These are phyloP conservation scores for Blennius ocellaris DNA, from an alignment of 2,113 vertebrate genomes.

Conservation along the genomic window DNA sequence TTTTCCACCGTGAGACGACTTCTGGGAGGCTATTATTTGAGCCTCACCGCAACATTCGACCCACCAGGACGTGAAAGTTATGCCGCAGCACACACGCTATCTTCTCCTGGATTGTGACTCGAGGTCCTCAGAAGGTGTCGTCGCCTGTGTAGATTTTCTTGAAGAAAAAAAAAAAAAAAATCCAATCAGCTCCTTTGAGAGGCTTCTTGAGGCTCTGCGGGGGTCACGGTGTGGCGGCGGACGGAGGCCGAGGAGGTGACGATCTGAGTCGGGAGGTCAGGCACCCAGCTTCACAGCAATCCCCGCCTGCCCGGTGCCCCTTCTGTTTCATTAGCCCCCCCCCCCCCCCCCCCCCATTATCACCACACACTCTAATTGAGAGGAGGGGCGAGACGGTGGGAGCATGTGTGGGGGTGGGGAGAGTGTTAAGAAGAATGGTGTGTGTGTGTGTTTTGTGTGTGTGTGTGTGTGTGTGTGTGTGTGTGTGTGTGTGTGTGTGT, in stretches of 20 bases:
- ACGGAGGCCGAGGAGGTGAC: constrained; percentile 41
- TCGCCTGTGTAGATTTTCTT: not conserved
- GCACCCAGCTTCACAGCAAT: constrained; percentile 55
- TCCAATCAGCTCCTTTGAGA: constrained; percentile 48
- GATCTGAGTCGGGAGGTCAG: constrained; percentile 56
- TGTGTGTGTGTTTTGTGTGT: constrained; percentile 9
- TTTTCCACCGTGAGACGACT: constrained; percentile 6
- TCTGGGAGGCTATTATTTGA: not conserved
- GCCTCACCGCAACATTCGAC: constrained; percentile 37
- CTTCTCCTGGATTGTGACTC: constrained; percentile 23
- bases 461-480: constrained; percentile 31
- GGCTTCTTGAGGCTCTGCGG: constrained; percentile 7
- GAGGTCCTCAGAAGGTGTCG: constrained; percentile 5
- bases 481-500: constrained; percentile 13
- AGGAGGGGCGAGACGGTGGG: constrained; percentile 8
- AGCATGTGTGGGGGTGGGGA: constrained; percentile 4
- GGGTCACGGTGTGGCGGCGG: constrained; percentile 33
- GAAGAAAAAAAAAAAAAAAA: constrained; percentile 30
- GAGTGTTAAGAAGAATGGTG: constrained; percentile 10
- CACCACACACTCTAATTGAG: constrained; percentile 59
- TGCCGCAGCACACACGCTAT: constrained; percentile 22
- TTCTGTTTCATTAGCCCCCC: constrained; percentile 82
- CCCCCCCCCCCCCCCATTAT: constrained; percentile 56
- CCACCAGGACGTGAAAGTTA: constrained; percentile 43
- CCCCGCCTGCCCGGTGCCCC: constrained; percentile 67